Evolutionary conservation across 2,888 invertebrate genomes (phyloP).

Genomic region (Callimorpha dominula): DNA sequence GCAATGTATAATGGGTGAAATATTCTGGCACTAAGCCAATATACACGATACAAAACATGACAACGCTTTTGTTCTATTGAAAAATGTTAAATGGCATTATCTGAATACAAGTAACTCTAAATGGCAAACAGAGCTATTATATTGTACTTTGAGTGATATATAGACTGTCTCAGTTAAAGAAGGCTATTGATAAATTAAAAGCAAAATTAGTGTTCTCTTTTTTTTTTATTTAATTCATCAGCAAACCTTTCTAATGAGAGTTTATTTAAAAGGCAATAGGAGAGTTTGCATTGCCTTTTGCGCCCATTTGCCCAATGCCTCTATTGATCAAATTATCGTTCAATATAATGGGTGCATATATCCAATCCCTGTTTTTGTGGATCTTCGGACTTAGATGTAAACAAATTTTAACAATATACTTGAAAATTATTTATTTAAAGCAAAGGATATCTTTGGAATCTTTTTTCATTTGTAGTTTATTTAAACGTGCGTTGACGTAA

Average conservation of each 20-base stretch:
- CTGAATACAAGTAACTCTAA: slow-evolving; percentile 34
- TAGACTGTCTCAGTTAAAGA: background rate
- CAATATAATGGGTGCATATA: no score
- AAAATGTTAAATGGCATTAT: slow-evolving; percentile 56
- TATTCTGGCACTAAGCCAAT: slow-evolving; percentile 76
- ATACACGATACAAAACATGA: slow-evolving; percentile 64
- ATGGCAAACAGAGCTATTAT: slow-evolving; percentile 16
- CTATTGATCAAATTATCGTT: no score
- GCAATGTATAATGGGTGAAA: slow-evolving; percentile 72
- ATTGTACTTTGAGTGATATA: slow-evolving; percentile 6
- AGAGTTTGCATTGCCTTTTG: background rate
- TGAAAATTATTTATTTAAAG: no score
- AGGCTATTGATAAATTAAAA: background rate
- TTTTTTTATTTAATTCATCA: background rate
- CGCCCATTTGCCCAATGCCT: no score
- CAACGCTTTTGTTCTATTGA: slow-evolving; percentile 62
- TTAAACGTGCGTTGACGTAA: no score
- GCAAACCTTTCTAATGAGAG: background rate
- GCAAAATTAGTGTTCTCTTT: background rate
- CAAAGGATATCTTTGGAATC: no score
- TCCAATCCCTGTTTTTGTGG: no score
- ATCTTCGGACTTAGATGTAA: no score
- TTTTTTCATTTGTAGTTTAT: no score
- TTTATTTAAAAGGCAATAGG: background rate
- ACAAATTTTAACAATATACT: no score